Base-by-base conservation (phyloP, 2,113 vertebrate species). In the Egretta garzetta region DNA sequence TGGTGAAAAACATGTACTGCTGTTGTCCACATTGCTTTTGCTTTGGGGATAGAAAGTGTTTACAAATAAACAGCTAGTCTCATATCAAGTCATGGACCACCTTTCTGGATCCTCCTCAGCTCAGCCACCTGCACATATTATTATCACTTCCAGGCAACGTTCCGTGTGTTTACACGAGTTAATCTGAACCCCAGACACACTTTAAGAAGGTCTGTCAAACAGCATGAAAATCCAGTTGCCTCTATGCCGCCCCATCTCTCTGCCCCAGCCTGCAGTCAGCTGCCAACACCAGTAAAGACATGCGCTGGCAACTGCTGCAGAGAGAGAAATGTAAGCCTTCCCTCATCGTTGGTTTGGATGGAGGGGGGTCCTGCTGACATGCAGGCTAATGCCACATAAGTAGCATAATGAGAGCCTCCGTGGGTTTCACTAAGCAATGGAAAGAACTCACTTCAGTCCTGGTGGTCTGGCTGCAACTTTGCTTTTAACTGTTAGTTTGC, bases 221-320 rank as follows among this genome's bases (percentile, higher is more conserved):
- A 92, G 80, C 68, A 68, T 24, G 86, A 94, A 95, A 91, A 96
- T 92, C 72, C 49, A 72, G 33, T 35, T 88, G 75, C 47, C 60
- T 72, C 63, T 63, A 4, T 72, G 45, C 64, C 35, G 74, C 33
- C 39, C 19, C 59, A 52, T 35, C 11, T 24, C 52, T 71, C 68
- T 93, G 93, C 53, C 73, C 52, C 30, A 75, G 77, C 24, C 62
- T 85, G 56, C 80, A 85, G 73, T 63, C 84, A 95, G 84, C 77
- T 93, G 70, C 96, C 89, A 96, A 68, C 45, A 93, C 43, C 63
- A 93, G 90, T 88, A 84, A 86, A 89, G 91, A 79, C 22, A 35
- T 4, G 26, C 0, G 1, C 1, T 93, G 88, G 64, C 72, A 92
- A 81, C 37, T 81, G 67, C 52, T 93, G 68, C 68, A 88, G 52